Percentiles rank a stretch among this genome's conserved stretches.
phyloP scores from a whole-genome alignment of 1,140 invertebrate species.

The Apis florea region DNA sequence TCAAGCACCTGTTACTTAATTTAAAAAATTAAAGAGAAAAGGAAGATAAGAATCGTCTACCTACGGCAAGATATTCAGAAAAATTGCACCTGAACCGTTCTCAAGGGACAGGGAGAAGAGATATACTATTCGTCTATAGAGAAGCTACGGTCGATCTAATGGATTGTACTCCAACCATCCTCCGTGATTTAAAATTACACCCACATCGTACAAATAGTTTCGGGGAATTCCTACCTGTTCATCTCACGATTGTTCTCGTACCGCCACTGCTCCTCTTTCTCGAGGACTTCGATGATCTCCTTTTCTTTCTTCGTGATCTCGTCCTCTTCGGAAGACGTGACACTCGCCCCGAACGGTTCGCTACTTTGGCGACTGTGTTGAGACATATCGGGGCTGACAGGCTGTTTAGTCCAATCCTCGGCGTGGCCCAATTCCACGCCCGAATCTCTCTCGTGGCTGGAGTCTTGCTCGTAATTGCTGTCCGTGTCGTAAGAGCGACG shows the following conservation, averaged over 20 bases:
- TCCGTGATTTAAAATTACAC: background rate
- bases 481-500: constrained; percentile 81
- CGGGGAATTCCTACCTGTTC: constrained; percentile 66
- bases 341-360: constrained; percentile 84
- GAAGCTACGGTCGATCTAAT: constrained; percentile 16
- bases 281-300: constrained; percentile 87
- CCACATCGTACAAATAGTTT: background rate
- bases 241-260: constrained; percentile 75
- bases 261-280: constrained; percentile 84
- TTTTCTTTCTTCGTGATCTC: constrained; percentile 86
- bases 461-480: constrained; percentile 80
- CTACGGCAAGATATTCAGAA: background rate
- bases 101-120: background rate
- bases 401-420: constrained; percentile 82
- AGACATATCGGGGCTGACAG: constrained; percentile 82
- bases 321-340: constrained; percentile 86
- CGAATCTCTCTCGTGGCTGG: constrained; percentile 84
- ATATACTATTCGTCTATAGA: background rate
- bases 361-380: constrained; percentile 89
- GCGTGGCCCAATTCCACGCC: constrained; percentile 86
- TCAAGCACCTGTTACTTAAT: constrained; percentile 2
- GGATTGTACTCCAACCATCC: constrained; percentile 7
- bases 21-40: background rate
- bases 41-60: background rate
- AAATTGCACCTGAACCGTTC: background rate